phyloP scores from a whole-genome alignment of 2,113 vertebrate genomes.

The Pollachius pollachius region DNA sequence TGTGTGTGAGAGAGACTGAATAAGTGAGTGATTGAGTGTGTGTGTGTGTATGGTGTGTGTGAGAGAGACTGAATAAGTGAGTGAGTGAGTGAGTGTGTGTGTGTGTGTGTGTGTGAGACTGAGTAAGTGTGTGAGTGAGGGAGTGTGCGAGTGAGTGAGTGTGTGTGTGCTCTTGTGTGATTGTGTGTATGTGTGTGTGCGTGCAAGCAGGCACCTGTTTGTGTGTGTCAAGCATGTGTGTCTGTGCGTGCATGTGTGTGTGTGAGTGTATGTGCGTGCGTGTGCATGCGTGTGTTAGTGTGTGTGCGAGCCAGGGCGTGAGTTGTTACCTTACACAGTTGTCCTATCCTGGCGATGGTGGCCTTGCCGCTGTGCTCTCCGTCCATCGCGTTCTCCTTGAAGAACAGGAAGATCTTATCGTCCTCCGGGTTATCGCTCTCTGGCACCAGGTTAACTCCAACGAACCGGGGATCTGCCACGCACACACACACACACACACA shows the following conservation, averaged over 20 bases:
- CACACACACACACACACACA: constrained; percentile 6
- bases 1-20: not conserved
- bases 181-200: not conserved
- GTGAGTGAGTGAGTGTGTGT: too few species aligned
- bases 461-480: constrained; percentile 87
- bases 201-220: not conserved
- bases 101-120: not conserved
- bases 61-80: not conserved
- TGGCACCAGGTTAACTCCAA: constrained; percentile 88
- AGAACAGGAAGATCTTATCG: constrained; percentile 98
- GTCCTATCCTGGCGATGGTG: constrained; percentile 93
- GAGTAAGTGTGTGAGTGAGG: too few species aligned
- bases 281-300: constrained; percentile 5
- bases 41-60: too few species aligned
- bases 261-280: not conserved
- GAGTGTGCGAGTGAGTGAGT: too few species aligned
- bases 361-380: constrained; percentile 95
- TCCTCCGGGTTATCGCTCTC: constrained; percentile 98
- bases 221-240: constrained; percentile 1
- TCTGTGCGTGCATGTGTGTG: not conserved
- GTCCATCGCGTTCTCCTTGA: constrained; percentile 96
- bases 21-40: too few species aligned
- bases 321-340: constrained; percentile 95
- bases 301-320: constrained; percentile 32
- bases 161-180: too few species aligned